Conservation (phyloP, 2,888 invertebrate species). For the Amphiduros pacificus region DNA sequence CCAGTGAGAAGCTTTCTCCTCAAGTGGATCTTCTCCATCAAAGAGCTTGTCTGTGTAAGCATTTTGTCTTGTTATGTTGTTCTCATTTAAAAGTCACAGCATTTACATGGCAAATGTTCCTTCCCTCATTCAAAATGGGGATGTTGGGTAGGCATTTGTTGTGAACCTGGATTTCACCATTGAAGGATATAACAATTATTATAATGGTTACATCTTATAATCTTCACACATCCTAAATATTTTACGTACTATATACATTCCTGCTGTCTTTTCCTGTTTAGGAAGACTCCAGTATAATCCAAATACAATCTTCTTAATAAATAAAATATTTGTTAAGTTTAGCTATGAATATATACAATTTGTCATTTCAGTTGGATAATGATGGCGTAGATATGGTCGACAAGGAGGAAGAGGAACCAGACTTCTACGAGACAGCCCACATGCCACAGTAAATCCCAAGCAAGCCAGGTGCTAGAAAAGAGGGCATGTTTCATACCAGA, state of each 20-base stretch:
- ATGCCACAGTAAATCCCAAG: too few relatives aligned
- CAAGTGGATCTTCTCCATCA: slow-evolving; percentile 73
- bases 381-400: slow-evolving; percentile 70
- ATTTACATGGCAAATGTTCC: too few relatives aligned
- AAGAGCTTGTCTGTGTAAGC: slow-evolving; percentile 73
- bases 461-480: too few relatives aligned
- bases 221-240: too few relatives aligned
- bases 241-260: not conserved
- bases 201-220: not conserved
- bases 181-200: too few relatives aligned
- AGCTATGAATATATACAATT: too few relatives aligned
- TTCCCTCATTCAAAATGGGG: too few relatives aligned
- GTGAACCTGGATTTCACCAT: too few relatives aligned
- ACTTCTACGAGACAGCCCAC: slow-evolving; percentile 89
- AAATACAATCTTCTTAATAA: not conserved
- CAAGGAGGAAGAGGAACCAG: slow-evolving; percentile 89
- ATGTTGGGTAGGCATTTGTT: not conserved
- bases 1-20: slow-evolving; percentile 77
- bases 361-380: slow-evolving; percentile 75
- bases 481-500: too few relatives aligned
- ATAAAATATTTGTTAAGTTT: not conserved
- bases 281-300: not conserved
- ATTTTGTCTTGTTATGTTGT: not conserved
- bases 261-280: too few relatives aligned
- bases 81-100: too few relatives aligned